Evolutionary conservation across 1,140 invertebrate genomes (phyloP).

Genomic region (Vanessa tameamea): DNA sequence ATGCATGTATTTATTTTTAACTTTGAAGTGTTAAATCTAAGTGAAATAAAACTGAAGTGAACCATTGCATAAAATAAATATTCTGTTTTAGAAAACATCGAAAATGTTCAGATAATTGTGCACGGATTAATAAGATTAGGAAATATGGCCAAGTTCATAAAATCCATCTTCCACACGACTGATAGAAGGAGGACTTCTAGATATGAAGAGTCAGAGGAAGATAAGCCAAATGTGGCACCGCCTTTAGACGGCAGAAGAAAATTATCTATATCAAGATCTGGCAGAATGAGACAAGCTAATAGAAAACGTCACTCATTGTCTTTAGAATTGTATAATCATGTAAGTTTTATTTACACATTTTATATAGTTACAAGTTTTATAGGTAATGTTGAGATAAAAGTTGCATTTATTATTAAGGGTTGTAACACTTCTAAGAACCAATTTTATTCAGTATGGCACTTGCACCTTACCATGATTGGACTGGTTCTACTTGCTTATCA

Average conservation of each 20-base stretch:
- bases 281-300: slow-evolving; percentile 73
- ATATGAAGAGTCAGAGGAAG: slow-evolving; percentile 53
- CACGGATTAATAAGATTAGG: slow-evolving; percentile 7
- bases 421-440: no score
- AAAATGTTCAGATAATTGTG: slow-evolving; percentile 19
- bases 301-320: slow-evolving; percentile 66
- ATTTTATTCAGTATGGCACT: no score
- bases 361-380: no score
- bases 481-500: no score
- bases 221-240: slow-evolving; percentile 46
- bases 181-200: slow-evolving; percentile 57
- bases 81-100: slow-evolving; percentile 20
- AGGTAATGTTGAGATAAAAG: no score
- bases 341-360: slow-evolving; percentile 34
- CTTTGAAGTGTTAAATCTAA: neutral
- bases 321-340: slow-evolving; percentile 75
- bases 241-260: slow-evolving; percentile 64
- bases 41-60: neutral
- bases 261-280: slow-evolving; percentile 76
- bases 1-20: neutral
- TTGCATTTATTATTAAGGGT: no score
- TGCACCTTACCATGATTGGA: no score
- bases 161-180: slow-evolving; percentile 64
- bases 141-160: slow-evolving; percentile 76
- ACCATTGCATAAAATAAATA: neutral